Evolutionary conservation across 2,797 vertebrate genomes (phyloP).

Genomic region (Crocidura indochinensis): DNA sequence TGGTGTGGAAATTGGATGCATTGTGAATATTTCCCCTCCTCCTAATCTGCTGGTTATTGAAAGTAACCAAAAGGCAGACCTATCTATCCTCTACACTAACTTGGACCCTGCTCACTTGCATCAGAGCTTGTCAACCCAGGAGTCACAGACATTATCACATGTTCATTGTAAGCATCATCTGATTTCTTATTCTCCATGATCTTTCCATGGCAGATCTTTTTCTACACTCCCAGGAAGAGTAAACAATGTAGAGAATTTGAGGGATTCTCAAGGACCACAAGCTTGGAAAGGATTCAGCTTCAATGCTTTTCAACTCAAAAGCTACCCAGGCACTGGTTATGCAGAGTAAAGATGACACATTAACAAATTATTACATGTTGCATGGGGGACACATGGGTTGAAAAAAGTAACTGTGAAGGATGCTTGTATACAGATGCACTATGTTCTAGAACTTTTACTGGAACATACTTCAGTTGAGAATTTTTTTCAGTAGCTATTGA

Average conservation of each 20-base stretch:
- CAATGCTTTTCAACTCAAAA: neutral
- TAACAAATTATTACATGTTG: no score
- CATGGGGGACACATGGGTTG: no score
- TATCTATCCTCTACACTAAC: neutral
- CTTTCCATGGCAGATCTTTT: neutral
- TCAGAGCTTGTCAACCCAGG: no score
- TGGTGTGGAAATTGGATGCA: neutral
- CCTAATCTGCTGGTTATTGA: neutral
- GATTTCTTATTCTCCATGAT: neutral
- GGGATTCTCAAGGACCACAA: neutral
- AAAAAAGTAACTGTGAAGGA: neutral
- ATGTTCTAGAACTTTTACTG: no score
- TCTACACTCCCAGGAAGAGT: neutral
- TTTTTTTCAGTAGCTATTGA: neutral
- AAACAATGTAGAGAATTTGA: neutral
- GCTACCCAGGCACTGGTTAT: neutral
- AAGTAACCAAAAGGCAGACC: slow-evolving; percentile 6
- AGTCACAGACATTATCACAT: neutral
- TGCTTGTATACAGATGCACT: neutral
- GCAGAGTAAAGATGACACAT: neutral
- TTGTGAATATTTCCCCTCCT: neutral
- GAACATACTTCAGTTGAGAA: no score
- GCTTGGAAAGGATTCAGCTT: neutral
- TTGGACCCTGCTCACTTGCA: no score
- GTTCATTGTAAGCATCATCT: fast-evolving